Conservation (phyloP, 1,140 invertebrate genomes). For the Acromyrmex charruanus region DNA sequence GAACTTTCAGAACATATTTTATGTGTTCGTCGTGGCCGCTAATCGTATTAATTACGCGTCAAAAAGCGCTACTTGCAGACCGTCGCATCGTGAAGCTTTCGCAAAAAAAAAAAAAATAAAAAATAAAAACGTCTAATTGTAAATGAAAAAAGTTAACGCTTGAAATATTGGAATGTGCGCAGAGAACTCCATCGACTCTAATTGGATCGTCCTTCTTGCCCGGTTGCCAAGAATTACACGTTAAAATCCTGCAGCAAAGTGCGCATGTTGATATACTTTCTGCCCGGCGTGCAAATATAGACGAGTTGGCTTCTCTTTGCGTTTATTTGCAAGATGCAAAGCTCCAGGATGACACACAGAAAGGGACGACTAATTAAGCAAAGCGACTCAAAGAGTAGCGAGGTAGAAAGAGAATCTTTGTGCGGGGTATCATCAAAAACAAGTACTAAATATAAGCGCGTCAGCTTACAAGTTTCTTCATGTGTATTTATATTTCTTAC, state of each 20-base stretch:
- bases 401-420: not conserved
- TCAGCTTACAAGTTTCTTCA: constrained; percentile 10
- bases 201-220: constrained; percentile 44
- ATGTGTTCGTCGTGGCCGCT: constrained; percentile 14
- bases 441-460: not conserved
- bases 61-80: constrained; percentile 15
- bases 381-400: constrained; percentile 43
- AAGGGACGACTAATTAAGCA: constrained; percentile 52
- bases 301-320: constrained; percentile 19
- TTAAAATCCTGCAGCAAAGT: not conserved
- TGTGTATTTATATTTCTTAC: not conserved
- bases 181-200: constrained; percentile 29
- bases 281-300: constrained; percentile 26
- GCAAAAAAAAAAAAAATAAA: not conserved
- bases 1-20: constrained; percentile 46
- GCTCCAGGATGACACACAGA: constrained; percentile 31
- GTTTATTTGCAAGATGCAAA: constrained; percentile 44
- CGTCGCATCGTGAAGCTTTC: constrained; percentile 7
- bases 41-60: constrained; percentile 52
- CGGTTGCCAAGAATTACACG: constrained; percentile 44
- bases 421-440: not conserved
- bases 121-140: constrained; percentile 8
- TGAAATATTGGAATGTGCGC: not conserved
- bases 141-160: constrained; percentile 57
- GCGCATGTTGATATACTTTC: not conserved